These are phyloP conservation scores for Propithecus coquereli DNA, from an alignment of 2,113 vertebrate species.

Conservation along the genomic window DNA sequence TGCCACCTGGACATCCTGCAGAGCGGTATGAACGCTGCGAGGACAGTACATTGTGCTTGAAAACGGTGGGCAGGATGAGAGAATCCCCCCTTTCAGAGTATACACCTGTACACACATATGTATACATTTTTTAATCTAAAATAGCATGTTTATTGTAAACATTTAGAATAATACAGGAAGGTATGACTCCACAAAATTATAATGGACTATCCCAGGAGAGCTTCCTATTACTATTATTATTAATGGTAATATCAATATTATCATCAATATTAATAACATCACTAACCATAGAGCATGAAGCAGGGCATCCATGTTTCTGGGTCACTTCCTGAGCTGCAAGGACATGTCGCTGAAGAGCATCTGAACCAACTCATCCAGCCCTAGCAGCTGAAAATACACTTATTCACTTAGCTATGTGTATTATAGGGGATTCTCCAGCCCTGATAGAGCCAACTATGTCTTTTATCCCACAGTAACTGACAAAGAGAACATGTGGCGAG, in stretches of 20 bases:
- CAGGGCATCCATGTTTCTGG: background rate
- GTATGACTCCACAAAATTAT: background rate
- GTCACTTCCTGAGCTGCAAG: background rate
- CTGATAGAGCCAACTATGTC: background rate
- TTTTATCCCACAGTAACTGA: background rate
- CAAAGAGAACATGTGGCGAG: background rate
- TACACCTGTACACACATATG: background rate
- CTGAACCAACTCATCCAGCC: background rate
- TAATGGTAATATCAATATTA: background rate
- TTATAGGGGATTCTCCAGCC: background rate
- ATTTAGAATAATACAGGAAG: background rate
- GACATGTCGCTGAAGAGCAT: background rate
- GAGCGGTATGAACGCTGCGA: background rate
- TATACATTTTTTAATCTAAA: background rate
- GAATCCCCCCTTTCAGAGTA: background rate
- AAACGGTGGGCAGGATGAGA: background rate
- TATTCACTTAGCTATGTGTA: background rate
- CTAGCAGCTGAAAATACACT: background rate
- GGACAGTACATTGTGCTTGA: background rate
- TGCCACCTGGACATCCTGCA: constrained; percentile 45
- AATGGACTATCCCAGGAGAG: background rate
- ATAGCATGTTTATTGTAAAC: background rate
- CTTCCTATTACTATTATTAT: background rate
- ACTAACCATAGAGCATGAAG: background rate
- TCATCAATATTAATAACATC: background rate